Base-by-base conservation (phyloP, 1,140 invertebrate genomes). In the Sesamia nonagrioides region DNA sequence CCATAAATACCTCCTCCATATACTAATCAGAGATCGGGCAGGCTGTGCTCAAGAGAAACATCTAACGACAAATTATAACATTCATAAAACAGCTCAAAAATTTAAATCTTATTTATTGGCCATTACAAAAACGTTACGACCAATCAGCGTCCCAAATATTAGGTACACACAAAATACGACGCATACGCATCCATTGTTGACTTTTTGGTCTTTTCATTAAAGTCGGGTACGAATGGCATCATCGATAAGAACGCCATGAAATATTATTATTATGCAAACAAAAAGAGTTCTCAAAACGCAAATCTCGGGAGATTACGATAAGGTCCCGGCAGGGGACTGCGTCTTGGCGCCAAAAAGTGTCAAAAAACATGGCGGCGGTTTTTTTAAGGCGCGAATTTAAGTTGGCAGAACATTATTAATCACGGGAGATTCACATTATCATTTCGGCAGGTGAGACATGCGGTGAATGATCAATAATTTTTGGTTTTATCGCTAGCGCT, bases 201-300 rank as follows among this genome's bases (percentile, higher is more conserved):
- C 18, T 78, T 81, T 81, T 76, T 76, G 21, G 66, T 77, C 45
- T 40, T 75, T 74, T 74, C 54, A 11, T 63, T 68, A 2, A 77
- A 68, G 60, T 63, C 73, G 50, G 33, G 17, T 52, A 40, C 45
- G 48, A 68, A 77, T 56, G 74, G 74, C 74, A 68, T 54, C 50
- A 54, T 54, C 48, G 74, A 77, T 77, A 68, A 77, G 61, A 17
- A 18, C 48, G 8, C 37, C 63, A 78, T 68, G 69, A 79, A 79
- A 68, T 75, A 82, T 79, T 81, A 81, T 77, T 84, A 84, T 84
- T 79, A 80, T 82, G 61, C 72, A 79, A 84, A 82, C 73, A 82
- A 78, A 84, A 77, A 76, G 60, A 66, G 18, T 15, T 61, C 68
- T 71, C 17, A 72, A 84, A 79, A 75, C 79, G 81, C 69, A 77